These are phyloP conservation scores for Biston stratarius DNA, from an alignment of 2,888 invertebrate species.

Conservation along the genomic window DNA sequence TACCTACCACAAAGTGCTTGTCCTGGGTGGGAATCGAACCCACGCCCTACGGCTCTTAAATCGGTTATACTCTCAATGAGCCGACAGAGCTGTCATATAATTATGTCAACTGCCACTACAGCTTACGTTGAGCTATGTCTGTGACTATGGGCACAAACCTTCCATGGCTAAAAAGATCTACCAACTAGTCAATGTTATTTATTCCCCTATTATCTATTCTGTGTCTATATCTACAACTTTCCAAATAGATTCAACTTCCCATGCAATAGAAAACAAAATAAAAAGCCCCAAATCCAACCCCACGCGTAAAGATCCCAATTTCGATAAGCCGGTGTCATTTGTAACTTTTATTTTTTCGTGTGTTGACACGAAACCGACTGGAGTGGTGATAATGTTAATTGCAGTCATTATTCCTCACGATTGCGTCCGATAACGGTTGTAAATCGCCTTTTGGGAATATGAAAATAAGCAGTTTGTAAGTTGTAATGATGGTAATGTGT, in stretches of 20 bases:
- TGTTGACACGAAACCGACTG: conserved; percentile 72
- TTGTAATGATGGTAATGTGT: conserved; percentile 36
- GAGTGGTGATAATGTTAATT: conserved; percentile 65
- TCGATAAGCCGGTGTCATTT: conserved; percentile 75
- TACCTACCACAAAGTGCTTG: no score
- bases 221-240: conserved; percentile 2
- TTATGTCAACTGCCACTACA: no score
- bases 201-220: neutral
- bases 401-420: conserved; percentile 65
- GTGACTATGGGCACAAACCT: no score
- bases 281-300: conserved; percentile 34
- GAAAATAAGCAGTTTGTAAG: conserved; percentile 49
- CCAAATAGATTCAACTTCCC: conserved; percentile 33
- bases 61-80: no score
- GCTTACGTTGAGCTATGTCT: no score
- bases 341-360: conserved; percentile 64
- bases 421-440: conserved; percentile 65
- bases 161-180: no score
- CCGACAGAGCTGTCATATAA: no score
- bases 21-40: no score
- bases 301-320: conserved; percentile 66
- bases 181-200: no score
- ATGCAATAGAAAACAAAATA: conserved; percentile 43
- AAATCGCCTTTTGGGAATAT: conserved; percentile 52
- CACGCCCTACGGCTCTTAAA: no score